A percentile compares a stretch with the other conserved stretches of the same genome.
These are phyloP conservation scores for Hycleus cichorii DNA, from an alignment of 1,140 invertebrate genomes.

Conservation along the genomic window DNA sequence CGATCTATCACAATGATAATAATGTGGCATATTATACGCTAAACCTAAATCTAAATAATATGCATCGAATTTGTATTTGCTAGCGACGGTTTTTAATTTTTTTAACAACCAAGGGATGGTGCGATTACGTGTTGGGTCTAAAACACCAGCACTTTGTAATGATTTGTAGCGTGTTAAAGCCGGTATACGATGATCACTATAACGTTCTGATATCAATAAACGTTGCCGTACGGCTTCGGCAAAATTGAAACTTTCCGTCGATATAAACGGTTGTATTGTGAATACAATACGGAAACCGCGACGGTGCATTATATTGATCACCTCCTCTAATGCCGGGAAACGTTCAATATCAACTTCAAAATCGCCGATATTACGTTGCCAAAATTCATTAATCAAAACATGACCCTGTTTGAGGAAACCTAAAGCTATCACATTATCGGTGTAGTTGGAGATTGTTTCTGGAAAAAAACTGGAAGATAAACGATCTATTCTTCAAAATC, in stretches of 20 bases:
- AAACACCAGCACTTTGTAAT: slow-evolving; percentile 65
- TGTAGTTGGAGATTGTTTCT: slow-evolving; percentile 67
- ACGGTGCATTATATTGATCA: slow-evolving; percentile 71
- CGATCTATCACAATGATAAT: slow-evolving; percentile 66
- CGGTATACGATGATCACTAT: slow-evolving; percentile 63
- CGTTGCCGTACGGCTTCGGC: slow-evolving; percentile 64
- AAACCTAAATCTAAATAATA: slow-evolving; percentile 89
- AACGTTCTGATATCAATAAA: slow-evolving; percentile 62
- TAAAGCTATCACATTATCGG: slow-evolving; percentile 65
- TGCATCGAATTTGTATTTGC: slow-evolving; percentile 73
- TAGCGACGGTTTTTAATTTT: slow-evolving; percentile 62
- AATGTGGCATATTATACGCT: slow-evolving; percentile 77
- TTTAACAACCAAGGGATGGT: slow-evolving; percentile 71
- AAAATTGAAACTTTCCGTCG: slow-evolving; percentile 74
- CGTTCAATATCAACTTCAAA: slow-evolving; percentile 61
- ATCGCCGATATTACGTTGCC: slow-evolving; percentile 76
- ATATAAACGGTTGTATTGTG: slow-evolving; percentile 78
- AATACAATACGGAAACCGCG: slow-evolving; percentile 79
- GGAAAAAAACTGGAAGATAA: slow-evolving; percentile 2
- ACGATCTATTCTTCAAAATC: neutral
- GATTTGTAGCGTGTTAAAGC: slow-evolving; percentile 70
- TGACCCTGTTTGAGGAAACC: slow-evolving; percentile 70
- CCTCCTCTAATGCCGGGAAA: slow-evolving; percentile 68
- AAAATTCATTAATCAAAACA: slow-evolving; percentile 75
- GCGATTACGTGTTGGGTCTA: slow-evolving; percentile 77